Base-by-base conservation (phyloP, 2,888 invertebrate species). In the Ctena decussata region DNA sequence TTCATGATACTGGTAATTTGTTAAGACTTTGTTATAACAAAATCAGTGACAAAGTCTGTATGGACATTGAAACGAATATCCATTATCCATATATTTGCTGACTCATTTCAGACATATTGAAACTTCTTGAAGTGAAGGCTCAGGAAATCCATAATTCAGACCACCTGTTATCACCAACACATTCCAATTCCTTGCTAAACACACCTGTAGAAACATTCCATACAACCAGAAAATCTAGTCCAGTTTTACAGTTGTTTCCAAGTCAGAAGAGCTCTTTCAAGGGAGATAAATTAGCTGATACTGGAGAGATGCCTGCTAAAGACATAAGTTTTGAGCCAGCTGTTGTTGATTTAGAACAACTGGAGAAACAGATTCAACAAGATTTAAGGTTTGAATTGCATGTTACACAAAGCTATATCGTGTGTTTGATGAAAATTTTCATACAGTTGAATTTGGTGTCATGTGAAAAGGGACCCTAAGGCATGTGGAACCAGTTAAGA, bases 311-410 rank as follows among this genome's bases (percentile, higher is more conserved):
- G 30, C 3, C 21, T 0, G 8, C 27, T 35, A 21, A 35, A 24
- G 24, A 65, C 35, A 35, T 65, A 35, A 65, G 35, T 65, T 82
- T 88, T 77, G 86, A 88, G 32, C 88, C 88, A 15, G 84, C 80
- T 5, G 72, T 69, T n/a, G 88, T 88, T 0, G 80, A 86, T 57
- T 49, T 86, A 49, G 49, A 84, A 24, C 57, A 76, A 11, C 53
- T 88, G 21, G 85, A 88, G 57, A 84, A 86, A 27, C 84, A 88
- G 71, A 84, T 85, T 21, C 49, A 57, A 8, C 12, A 70, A 21
- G 77, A 77, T 71, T 71, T 79, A n/a, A 80, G 83, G 83, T 84
- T 39, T 24, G 57, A n/a, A n/a, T n/a, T n/a, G n/a, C n/a, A n/a
- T n/a, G n/a, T n/a, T n/a, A n/a, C n/a, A n/a, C n/a, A n/a, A n/a